Evolutionary conservation across 1,140 invertebrate genomes (phyloP), one percentile per base, ranked within the genome.

Genomic region (Drosophila nikananu): DNA sequence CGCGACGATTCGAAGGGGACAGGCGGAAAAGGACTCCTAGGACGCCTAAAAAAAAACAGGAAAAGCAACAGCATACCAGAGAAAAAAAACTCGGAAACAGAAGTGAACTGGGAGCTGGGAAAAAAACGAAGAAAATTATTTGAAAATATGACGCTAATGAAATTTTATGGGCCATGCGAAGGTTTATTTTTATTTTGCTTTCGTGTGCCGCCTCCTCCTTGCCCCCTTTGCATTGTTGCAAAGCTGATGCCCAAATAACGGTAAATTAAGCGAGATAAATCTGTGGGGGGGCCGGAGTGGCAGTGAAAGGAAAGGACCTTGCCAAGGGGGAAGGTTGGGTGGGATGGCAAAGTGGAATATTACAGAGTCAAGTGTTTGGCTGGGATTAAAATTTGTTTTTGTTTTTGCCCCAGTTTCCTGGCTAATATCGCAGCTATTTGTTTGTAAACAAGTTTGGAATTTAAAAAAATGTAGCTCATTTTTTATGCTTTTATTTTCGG

Each of bases 61-160:
- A 52, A 35, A 67, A 70, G 64, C 64, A 72, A 70, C 68, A 57
- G 65, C 60, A 66, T 59, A 78, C 49, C 59, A 68, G 59, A 67
- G 49, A 55, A 59, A 70, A 52, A 55, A 64, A 70, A 66, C 19
- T 23, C 48, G 1, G 7, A 49, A 61, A 10, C 37, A 67, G 72
- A 76, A 76, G 59, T 66, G 60, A 70, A 70, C 35, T 13, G 60
- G 76, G 35, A 55, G 19, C 41, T 21, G 17, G 30, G 48, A 65
- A 67, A 84, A 90, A 80, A 74, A 81, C 49, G 80, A 84, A 89
- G 77, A 89, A 89, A 90, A 90, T 90, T 89, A 90, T 89, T 89
- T 89, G 84, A 89, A 89, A 89, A 90, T 89, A 89, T 89, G 84
- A 89, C 81, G 84, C 84, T 89, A 89, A 89, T 89, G 86, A 89